Percentiles rank a stretch among this genome's conserved stretches.
Evolutionary conservation across 2,888 invertebrate species (phyloP).

Genomic region (Platypus cylindrus): DNA sequence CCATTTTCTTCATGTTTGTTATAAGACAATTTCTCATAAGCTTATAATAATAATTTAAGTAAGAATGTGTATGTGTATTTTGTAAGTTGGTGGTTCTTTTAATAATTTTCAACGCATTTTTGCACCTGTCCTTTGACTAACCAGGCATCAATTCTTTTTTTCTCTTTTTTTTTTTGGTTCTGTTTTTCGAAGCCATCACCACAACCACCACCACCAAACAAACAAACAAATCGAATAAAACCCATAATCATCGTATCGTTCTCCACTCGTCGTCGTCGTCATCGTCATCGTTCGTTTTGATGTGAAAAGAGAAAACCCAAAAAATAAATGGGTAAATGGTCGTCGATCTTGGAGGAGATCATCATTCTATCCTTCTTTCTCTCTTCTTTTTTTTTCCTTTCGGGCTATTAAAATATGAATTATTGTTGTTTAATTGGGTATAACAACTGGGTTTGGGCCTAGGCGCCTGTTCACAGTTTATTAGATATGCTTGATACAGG

Average conservation of each 20-base stretch:
- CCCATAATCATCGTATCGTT: conserved; percentile 9
- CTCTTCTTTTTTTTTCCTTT: conserved; percentile 5
- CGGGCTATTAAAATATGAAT: conserved; percentile 20
- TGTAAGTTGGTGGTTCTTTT: too few species aligned
- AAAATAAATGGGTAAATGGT: too few species aligned
- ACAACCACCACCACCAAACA: conserved; percentile 11
- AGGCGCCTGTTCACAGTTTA: conserved; percentile 10
- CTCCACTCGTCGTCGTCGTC: neutral
- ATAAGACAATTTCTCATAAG: too few species aligned
- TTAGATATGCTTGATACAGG: conserved; percentile 7
- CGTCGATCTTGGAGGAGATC: too few species aligned
- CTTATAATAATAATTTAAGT: too few species aligned
- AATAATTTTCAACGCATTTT: conserved; percentile 3
- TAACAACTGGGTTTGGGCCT: conserved; percentile 17
- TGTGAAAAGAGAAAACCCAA: too few species aligned
- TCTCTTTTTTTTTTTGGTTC: too few species aligned
- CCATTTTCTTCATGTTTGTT: too few species aligned
- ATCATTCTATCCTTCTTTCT: too few species aligned
- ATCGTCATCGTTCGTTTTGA: neutral
- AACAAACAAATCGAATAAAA: conserved; percentile 6
- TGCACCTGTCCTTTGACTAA: conserved; percentile 13
- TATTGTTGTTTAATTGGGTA: conserved; percentile 21
- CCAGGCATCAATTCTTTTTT: too few species aligned
- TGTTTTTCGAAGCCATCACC: too few species aligned
- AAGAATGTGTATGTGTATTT: too few species aligned